A percentile compares a stretch with the other conserved stretches of the same genome.
Conservation (phyloP, 2,888 invertebrate genomes). For the Craniophora ligustri region DNA sequence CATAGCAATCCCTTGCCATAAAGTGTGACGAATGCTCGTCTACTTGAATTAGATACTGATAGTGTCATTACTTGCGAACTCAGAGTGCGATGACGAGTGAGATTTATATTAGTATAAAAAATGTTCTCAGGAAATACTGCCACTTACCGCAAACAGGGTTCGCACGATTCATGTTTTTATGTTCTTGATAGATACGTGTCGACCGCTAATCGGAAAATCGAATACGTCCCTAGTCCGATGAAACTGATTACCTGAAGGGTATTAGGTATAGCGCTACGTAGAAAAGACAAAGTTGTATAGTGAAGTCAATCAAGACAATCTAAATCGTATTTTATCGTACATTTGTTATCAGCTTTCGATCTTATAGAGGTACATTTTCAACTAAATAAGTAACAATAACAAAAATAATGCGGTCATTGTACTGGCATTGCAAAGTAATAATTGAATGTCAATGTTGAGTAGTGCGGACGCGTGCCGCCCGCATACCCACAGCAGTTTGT, state of each 20-base stretch:
- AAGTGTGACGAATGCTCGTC: slow-evolving; percentile 53
- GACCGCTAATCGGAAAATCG: background rate
- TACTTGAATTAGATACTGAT: slow-evolving; percentile 56
- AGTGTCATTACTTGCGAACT: slow-evolving; percentile 49
- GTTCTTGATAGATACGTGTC: background rate
- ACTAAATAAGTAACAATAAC: no score
- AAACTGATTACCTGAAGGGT: no score
- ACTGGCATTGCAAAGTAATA: slow-evolving; percentile 23
- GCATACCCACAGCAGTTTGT: slow-evolving; percentile 63
- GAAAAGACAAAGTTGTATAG: no score
- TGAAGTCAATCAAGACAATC: no score
- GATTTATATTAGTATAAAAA: slow-evolving; percentile 38
- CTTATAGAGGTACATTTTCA: no score
- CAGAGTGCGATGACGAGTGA: slow-evolving; percentile 12
- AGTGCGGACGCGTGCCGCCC: slow-evolving; percentile 69
- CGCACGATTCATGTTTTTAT: background rate
- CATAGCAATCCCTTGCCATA: slow-evolving; percentile 43
- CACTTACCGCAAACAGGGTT: slow-evolving; percentile 10
- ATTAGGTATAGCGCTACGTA: no score
- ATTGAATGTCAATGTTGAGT: slow-evolving; percentile 40
- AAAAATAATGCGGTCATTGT: no score
- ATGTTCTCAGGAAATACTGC: slow-evolving; percentile 5
- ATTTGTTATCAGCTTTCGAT: no score
- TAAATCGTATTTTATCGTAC: no score
- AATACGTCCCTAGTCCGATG: no score